phyloP scores from a whole-genome alignment of 2,113 vertebrate genomes.

The Catagonus wagneri region DNA sequence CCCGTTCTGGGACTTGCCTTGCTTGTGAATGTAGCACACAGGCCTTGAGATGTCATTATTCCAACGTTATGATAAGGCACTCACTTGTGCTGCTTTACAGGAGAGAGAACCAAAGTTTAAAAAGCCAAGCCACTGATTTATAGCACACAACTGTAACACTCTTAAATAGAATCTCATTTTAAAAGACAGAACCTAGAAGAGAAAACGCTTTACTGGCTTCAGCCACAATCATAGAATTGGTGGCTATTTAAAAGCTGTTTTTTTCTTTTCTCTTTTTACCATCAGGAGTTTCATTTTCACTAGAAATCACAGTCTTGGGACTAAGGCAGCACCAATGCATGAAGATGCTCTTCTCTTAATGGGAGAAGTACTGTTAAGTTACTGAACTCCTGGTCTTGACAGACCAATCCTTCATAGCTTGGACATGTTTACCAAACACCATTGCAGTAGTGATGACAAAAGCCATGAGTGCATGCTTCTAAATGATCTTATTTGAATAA shows the following conservation, averaged over 20 bases:
- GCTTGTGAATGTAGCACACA: slow-evolving; percentile 33
- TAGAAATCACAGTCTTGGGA: background rate
- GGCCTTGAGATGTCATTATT: slow-evolving; percentile 74
- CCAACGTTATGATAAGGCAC: background rate
- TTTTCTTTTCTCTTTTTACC: background rate
- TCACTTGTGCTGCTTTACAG: slow-evolving; percentile 50
- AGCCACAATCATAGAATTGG: background rate
- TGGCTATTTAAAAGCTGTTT: background rate
- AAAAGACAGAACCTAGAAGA: slow-evolving; percentile 57
- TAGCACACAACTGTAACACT: slow-evolving; percentile 7
- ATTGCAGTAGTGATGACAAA: background rate
- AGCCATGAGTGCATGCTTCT: background rate
- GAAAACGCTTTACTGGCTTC: background rate
- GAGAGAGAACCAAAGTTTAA: slow-evolving; percentile 62
- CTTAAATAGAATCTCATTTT: slow-evolving; percentile 43
- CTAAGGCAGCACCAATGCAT: background rate
- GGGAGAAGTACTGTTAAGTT: background rate
- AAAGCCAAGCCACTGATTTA: slow-evolving; percentile 58
- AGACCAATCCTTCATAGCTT: background rate
- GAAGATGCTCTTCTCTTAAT: background rate
- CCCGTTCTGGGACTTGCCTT: slow-evolving; percentile 41
- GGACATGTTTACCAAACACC: background rate
- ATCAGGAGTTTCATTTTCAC: slow-evolving; percentile 47
- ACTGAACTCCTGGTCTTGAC: background rate
- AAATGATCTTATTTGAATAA: background rate